Conservation (phyloP, 2,888 invertebrate species). For the Epicampocera succincta region DNA sequence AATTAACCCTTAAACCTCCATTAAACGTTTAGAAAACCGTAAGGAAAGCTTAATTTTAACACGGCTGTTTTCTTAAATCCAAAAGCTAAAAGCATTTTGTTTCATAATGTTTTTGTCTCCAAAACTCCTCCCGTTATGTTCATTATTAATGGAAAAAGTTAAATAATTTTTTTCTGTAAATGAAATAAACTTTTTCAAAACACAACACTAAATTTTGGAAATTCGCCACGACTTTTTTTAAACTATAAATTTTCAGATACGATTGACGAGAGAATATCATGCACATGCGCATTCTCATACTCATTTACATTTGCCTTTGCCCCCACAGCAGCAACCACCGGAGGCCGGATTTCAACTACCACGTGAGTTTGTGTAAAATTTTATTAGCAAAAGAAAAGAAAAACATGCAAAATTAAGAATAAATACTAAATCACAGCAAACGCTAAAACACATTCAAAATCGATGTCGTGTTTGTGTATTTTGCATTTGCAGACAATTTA, state of each 20-base stretch:
- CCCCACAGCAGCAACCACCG: slow-evolving; percentile 88
- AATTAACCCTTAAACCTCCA: slow-evolving; percentile 48
- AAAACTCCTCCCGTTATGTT: slow-evolving; percentile 46
- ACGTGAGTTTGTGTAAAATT: slow-evolving; percentile 83
- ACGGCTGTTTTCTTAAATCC: slow-evolving; percentile 39
- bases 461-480: too few species aligned
- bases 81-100: slow-evolving; percentile 51
- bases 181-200: slow-evolving; percentile 59
- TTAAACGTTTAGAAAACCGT: not conserved
- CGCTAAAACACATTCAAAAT: not conserved
- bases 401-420: slow-evolving; percentile 44
- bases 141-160: slow-evolving; percentile 45
- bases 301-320: slow-evolving; percentile 94
- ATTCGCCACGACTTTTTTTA: slow-evolving; percentile 78
- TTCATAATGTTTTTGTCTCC: slow-evolving; percentile 59
- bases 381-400: slow-evolving; percentile 44
- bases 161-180: slow-evolving; percentile 47
- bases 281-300: slow-evolving; percentile 96
- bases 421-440: slow-evolving; percentile 30
- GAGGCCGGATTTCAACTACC: slow-evolving; percentile 85
- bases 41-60: slow-evolving; percentile 45
- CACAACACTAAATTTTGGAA: slow-evolving; percentile 72
- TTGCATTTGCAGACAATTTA: too few species aligned
- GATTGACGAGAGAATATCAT: slow-evolving; percentile 97
- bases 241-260: slow-evolving; percentile 85